A percentile compares a stretch with the other conserved stretches of the same genome.
These are phyloP conservation scores for Notarius lentiginosus DNA, from an alignment of 2,113 vertebrate genomes.

Conservation along the genomic window DNA sequence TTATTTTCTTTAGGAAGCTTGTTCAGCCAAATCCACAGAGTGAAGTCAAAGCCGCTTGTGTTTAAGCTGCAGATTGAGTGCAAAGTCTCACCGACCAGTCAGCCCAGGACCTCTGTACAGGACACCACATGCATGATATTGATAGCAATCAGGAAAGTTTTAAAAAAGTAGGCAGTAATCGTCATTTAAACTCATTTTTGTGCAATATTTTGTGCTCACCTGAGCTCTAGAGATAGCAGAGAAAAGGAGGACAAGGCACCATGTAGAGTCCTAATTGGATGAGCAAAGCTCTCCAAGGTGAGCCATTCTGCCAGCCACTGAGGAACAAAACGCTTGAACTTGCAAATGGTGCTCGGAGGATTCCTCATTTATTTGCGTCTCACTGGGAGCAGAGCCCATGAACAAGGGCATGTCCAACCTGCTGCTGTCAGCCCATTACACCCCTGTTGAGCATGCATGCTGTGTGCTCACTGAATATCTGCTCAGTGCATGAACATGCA, in stretches of 20 bases:
- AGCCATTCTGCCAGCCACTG: conserved; percentile 23
- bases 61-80: not conserved
- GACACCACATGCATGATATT: not conserved
- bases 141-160: too few species aligned
- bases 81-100: conserved; percentile 11
- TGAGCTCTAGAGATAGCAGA: conserved; percentile 25
- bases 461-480: conserved; percentile 40
- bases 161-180: too few species aligned
- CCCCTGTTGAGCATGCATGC: conserved; percentile 35
- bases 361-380: conserved; percentile 51
- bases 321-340: conserved; percentile 42
- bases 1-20: not conserved
- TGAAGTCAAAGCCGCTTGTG: not conserved
- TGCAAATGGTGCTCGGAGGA: conserved; percentile 45
- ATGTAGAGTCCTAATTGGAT: conserved; percentile 38
- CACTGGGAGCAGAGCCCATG: conserved; percentile 33
- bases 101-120: not conserved
- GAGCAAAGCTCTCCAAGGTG: conserved; percentile 29
- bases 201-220: not conserved
- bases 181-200: too few species aligned
- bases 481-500: conserved; percentile 37
- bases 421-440: conserved; percentile 38
- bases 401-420: conserved; percentile 34
- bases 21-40: not conserved
- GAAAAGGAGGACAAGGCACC: conserved; percentile 29